Conservation (phyloP, 2,113 vertebrate genomes). For the Pterocles orientalis region DNA sequence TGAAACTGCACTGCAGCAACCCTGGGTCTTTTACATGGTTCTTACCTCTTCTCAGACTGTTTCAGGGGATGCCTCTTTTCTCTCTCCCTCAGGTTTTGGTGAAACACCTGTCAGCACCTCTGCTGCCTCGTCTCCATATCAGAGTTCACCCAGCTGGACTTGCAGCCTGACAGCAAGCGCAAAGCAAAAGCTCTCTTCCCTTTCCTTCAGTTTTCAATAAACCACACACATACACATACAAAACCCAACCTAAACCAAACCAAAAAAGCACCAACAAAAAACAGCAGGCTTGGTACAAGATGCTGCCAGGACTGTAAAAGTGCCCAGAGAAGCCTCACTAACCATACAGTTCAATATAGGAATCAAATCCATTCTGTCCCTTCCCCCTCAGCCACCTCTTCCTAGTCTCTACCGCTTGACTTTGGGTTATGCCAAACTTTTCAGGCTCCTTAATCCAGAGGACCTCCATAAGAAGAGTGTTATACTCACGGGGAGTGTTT, state of each 20-base stretch:
- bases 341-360: background rate
- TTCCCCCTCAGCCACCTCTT: background rate
- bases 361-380: background rate
- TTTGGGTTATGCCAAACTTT: background rate
- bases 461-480: background rate
- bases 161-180: background rate
- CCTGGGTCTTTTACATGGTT: background rate
- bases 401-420: background rate
- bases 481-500: background rate
- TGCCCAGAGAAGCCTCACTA: background rate
- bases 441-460: background rate
- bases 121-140: background rate
- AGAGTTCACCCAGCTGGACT: background rate
- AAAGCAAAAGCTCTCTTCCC: background rate
- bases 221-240: accelerated
- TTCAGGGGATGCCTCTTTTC: background rate
- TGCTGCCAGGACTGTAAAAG: background rate
- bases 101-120: background rate
- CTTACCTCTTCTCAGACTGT: background rate
- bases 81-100: background rate
- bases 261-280: background rate
- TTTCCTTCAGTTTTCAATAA: background rate
- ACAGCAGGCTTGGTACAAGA: background rate
- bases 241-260: too few species aligned
- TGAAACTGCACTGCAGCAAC: background rate